Conservation (phyloP, 2,113 vertebrate genomes). For the Triplophysa siluroides region DNA sequence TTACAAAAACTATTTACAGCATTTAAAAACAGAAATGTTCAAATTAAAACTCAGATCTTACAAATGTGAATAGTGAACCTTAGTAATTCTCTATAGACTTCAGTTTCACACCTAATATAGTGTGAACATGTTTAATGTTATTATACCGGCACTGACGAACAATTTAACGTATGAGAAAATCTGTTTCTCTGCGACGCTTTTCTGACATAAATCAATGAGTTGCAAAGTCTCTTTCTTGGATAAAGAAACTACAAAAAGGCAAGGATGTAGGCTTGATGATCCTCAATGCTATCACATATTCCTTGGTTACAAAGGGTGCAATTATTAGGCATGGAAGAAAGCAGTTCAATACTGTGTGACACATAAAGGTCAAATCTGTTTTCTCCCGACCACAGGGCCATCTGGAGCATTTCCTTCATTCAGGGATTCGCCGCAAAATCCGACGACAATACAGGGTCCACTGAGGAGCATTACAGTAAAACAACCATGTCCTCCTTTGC, state of each 20-base stretch:
- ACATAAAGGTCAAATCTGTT: slow-evolving; percentile 66
- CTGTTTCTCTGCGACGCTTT: slow-evolving; percentile 19
- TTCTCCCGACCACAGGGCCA: slow-evolving; percentile 58
- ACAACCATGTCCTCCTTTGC: slow-evolving; percentile 44
- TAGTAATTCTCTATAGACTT: slow-evolving; percentile 51
- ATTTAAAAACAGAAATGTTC: slow-evolving; percentile 66
- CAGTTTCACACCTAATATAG: slow-evolving; percentile 47
- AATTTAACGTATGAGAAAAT: slow-evolving; percentile 48
- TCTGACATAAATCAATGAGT: slow-evolving; percentile 38
- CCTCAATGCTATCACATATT: slow-evolving; percentile 51
- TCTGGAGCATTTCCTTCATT: slow-evolving; percentile 57
- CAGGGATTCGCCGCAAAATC: slow-evolving; percentile 56
- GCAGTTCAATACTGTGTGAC: slow-evolving; percentile 61
- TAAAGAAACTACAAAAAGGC: slow-evolving; percentile 53
- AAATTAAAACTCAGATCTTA: slow-evolving; percentile 58
- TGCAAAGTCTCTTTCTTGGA: slow-evolving; percentile 41
- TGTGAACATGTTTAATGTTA: slow-evolving; percentile 43
- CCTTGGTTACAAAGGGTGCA: slow-evolving; percentile 53
- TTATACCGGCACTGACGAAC: slow-evolving; percentile 33
- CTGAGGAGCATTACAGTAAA: slow-evolving; percentile 40
- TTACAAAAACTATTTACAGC: slow-evolving; percentile 76
- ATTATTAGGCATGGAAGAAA: slow-evolving; percentile 54
- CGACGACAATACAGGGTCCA: slow-evolving; percentile 53
- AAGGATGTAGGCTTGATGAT: slow-evolving; percentile 44
- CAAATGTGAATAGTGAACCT: slow-evolving; percentile 50